These are phyloP conservation scores for Dioctria linearis DNA, from an alignment of 2,888 invertebrate genomes.

Conservation along the genomic window DNA sequence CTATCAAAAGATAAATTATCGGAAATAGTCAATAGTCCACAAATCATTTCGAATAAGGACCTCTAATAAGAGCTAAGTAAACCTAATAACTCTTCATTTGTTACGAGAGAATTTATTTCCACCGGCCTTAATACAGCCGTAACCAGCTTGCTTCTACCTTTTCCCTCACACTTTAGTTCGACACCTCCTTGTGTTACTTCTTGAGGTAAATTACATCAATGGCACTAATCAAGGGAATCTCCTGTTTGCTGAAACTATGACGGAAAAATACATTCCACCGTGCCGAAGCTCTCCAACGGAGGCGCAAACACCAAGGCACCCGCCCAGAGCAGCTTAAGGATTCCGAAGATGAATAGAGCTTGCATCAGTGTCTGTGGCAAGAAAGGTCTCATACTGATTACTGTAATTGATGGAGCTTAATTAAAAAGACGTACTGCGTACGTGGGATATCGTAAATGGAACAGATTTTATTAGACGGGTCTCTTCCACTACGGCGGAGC, in stretches of 20 bases:
- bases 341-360: neutral
- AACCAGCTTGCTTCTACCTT: slow-evolving; percentile 24
- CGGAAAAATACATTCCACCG: slow-evolving; percentile 47
- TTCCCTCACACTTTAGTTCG: neutral
- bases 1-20: neutral
- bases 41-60: slow-evolving; percentile 25
- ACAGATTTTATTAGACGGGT: slow-evolving; percentile 59
- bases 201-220: slow-evolving; percentile 52
- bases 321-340: neutral
- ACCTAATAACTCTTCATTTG: slow-evolving; percentile 36
- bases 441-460: slow-evolving; percentile 59
- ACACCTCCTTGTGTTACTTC: slow-evolving; percentile 26
- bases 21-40: slow-evolving; percentile 9
- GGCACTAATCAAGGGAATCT: slow-evolving; percentile 51
- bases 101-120: slow-evolving; percentile 27
- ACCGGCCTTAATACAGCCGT: slow-evolving; percentile 31
- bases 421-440: slow-evolving; percentile 59
- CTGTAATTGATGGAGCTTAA: slow-evolving; percentile 59
- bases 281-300: slow-evolving; percentile 1
- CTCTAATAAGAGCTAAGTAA: slow-evolving; percentile 43
- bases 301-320: neutral
- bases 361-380: slow-evolving; percentile 33
- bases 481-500: neutral
- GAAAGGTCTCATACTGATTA: slow-evolving; percentile 55
- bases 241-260: slow-evolving; percentile 44